Evolutionary conservation across 2,113 vertebrate species (phyloP), one percentile per base, ranked within the genome.

Genomic region (Montifringilla adamsi): DNA sequence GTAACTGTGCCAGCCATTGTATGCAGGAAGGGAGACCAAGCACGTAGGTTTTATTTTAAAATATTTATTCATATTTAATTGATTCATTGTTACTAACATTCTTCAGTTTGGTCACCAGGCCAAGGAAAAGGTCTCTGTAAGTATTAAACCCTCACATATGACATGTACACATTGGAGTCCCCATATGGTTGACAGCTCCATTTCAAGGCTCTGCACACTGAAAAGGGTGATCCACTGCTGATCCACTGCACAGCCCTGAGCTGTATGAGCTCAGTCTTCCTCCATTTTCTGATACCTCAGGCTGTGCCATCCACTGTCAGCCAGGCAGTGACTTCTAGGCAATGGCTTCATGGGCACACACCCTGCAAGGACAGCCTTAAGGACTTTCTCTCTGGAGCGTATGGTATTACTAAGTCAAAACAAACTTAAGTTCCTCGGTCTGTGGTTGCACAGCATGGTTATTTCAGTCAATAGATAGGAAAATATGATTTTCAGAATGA

Each of bases 401-500:
- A 64, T 62, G 58, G 56, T 33, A 46, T 95, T 67, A 35, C 86
- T 19, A 27, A 88, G 60, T 80, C 60, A 94, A 95, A 96, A 81
- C n/a, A 60, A 31, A 62, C 50, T 46, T 35, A 9, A 47, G 33
- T 84, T 88, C 79, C 73, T 87, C 0, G 15, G 70, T 87, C 87
- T 93, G 76, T 86, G 86, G 79, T 86, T 21, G 21, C 64, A 64
- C 39, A 78, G 60, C 10, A 17, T 1, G 11, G 83, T 78, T 89
- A 41, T 90, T 94, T 90, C 69, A 68, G 83, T 60, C 56, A 84
- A 84, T 53, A 94, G 67, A 90, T 75, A 90, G 64, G 64, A 92
- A 93, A 96, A 94, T 60, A 53, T 7, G 22, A 89, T 95, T 94
- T 96, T 94, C 26, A 6, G 53, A 90, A 88, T 87, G 79, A 86